A percentile compares a stretch with the other conserved stretches of the same genome.
These are phyloP conservation scores for Cheiracanthium punctorium DNA, from an alignment of 2,888 invertebrate species.

Conservation along the genomic window DNA sequence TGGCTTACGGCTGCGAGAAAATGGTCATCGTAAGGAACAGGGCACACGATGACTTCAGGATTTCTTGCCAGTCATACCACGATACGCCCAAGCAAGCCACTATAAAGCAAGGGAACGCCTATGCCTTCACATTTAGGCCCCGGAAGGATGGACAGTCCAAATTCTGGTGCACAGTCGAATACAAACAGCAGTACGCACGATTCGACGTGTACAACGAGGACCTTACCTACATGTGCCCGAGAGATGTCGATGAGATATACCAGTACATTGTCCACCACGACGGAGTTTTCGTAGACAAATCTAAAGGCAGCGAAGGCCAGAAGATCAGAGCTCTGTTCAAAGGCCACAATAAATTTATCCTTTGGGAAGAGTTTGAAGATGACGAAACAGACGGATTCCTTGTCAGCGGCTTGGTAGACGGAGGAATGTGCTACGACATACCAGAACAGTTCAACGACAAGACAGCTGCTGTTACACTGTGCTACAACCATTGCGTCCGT, in stretches of 20 bases:
- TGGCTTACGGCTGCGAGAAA: constrained; percentile 43
- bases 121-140: constrained; percentile 45
- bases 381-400: constrained; percentile 36
- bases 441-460: constrained; percentile 62
- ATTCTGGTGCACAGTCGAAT: constrained; percentile 53
- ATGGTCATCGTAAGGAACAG: constrained; percentile 52
- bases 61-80: constrained; percentile 37
- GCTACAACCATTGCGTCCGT: constrained; percentile 61
- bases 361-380: constrained; percentile 54
- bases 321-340: constrained; percentile 56
- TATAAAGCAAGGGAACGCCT: constrained; percentile 36
- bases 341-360: constrained; percentile 48
- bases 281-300: constrained; percentile 37
- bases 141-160: constrained; percentile 29
- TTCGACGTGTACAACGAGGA: constrained; percentile 55
- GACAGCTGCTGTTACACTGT: constrained; percentile 48
- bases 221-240: constrained; percentile 44
- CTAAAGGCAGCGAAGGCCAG: constrained; percentile 9
- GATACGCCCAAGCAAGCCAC: constrained; percentile 14
- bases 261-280: constrained; percentile 54
- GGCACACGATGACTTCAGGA: constrained; percentile 20
- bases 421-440: constrained; percentile 57
- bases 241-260: constrained; percentile 34
- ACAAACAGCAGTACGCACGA: constrained; percentile 49
- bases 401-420: constrained; percentile 34